phyloP scores from a whole-genome alignment of 2,888 invertebrate species.

The Gerris lacustris region DNA sequence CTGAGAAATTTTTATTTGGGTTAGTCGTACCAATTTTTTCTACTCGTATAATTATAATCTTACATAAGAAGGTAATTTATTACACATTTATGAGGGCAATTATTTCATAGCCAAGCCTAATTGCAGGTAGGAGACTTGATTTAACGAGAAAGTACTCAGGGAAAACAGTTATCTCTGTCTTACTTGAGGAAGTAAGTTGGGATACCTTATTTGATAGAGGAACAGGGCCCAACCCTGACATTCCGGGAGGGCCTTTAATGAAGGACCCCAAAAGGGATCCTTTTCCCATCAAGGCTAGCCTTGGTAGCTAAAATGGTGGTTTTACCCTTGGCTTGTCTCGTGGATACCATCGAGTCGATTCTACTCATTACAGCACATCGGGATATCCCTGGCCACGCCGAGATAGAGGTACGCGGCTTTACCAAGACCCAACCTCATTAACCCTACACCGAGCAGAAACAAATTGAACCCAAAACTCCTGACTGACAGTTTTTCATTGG shows the following conservation, averaged over 20 bases:
- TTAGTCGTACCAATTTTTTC: too few relatives aligned
- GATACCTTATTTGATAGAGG: background rate
- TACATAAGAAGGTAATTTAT: too few relatives aligned
- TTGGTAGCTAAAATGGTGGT: constrained; percentile 1
- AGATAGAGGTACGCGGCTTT: background rate
- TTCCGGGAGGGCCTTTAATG: background rate
- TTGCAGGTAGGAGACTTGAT: background rate
- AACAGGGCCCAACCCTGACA: background rate
- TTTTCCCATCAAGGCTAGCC: constrained; percentile 1
- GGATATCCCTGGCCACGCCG: background rate
- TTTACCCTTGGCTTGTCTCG: background rate
- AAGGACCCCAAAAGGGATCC: background rate
- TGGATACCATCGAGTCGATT: background rate
- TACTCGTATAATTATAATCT: too few relatives aligned
- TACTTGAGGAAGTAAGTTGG: background rate
- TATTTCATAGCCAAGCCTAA: too few relatives aligned
- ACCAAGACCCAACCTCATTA: background rate
- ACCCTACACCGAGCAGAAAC: background rate
- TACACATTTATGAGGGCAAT: too few relatives aligned
- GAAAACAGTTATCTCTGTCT: background rate
- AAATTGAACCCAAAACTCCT: background rate
- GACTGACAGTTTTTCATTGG: too few relatives aligned
- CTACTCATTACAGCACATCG: background rate
- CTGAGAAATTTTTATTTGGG: too few relatives aligned
- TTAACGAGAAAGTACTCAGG: background rate